A percentile compares a stretch with the other conserved stretches of the same genome.
These are phyloP conservation scores for Poeciliopsis retropinna DNA, from an alignment of 2,113 vertebrate genomes.

Conservation along the genomic window DNA sequence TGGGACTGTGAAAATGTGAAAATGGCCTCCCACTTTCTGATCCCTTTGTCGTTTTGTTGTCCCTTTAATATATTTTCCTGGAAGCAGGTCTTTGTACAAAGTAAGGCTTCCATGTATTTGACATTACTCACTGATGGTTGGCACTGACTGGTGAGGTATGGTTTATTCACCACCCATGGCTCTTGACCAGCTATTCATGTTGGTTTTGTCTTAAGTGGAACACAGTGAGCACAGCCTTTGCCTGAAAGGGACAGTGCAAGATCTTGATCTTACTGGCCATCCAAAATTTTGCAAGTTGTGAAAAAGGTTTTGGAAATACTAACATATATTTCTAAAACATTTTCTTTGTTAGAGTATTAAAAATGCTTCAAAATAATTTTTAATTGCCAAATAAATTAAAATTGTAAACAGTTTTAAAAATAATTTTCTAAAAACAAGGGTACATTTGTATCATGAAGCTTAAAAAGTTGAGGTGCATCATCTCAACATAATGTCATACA, in stretches of 20 bases:
- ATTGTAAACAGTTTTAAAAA: not conserved
- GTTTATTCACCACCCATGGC: conserved; percentile 42
- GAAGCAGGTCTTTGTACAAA: conserved; percentile 18
- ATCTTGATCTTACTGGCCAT: conserved; percentile 38
- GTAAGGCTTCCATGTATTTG: conserved; percentile 19
- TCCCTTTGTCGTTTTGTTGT: conserved; percentile 25
- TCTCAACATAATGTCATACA: not conserved
- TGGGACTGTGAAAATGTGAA: conserved; percentile 1
- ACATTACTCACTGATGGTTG: conserved; percentile 24
- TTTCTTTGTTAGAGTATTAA: conserved; percentile 2
- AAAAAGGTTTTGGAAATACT: conserved; percentile 3
- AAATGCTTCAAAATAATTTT: not conserved
- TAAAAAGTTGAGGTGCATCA: too few species aligned
- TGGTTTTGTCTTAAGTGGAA: conserved; percentile 43
- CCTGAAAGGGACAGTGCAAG: conserved; percentile 46
- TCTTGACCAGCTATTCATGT: conserved; percentile 43
- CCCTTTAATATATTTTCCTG: conserved; percentile 45
- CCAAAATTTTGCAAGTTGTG: conserved; percentile 23
- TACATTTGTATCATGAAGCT: not conserved
- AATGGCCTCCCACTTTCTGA: not conserved
- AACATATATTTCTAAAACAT: not conserved
- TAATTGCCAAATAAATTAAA: not conserved
- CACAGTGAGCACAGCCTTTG: conserved; percentile 19
- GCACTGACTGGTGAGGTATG: conserved; percentile 33
- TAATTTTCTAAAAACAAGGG: not conserved